A percentile compares a stretch with the other conserved stretches of the same genome.
Conservation (phyloP, 2,888 invertebrate genomes). For the Muschampia plurimacula region DNA sequence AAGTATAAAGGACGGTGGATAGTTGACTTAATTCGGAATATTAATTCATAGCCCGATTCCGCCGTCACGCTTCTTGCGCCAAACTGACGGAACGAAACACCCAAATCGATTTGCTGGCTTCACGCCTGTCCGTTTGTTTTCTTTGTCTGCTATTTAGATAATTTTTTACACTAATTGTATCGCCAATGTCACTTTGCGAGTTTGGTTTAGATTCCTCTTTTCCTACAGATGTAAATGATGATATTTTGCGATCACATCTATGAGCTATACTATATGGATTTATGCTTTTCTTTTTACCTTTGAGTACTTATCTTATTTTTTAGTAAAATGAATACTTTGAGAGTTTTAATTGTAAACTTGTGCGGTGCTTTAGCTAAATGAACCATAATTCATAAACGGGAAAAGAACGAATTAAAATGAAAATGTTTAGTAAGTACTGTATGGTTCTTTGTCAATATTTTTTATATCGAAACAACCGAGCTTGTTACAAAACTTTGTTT, state of each 20-base stretch:
- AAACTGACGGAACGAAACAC: conserved; percentile 54
- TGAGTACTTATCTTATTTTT: too few species aligned
- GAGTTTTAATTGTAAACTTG: too few species aligned
- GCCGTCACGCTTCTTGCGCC: conserved; percentile 51
- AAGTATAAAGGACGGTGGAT: conserved; percentile 1
- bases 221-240: conserved; percentile 2
- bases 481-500: conserved; percentile 19
- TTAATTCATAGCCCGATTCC: conserved; percentile 42
- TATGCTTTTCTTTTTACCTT: too few species aligned
- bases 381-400: neutral
- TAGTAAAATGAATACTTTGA: too few species aligned
- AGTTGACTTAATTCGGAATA: conserved; percentile 29
- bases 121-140: conserved; percentile 55
- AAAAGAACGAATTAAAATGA: neutral
- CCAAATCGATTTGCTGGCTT: conserved; percentile 53
- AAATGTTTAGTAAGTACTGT: neutral
- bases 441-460: neutral
- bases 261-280: too few species aligned
- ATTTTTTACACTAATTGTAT: conserved; percentile 49
- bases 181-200: conserved; percentile 36
- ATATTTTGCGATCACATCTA: neutral
- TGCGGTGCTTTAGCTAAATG: neutral
- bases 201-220: conserved; percentile 27
- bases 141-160: conserved; percentile 49
- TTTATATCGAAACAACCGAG: neutral